Base-by-base conservation (phyloP, 1,140 invertebrate species). In the Tetramorium parvispinum region DNA sequence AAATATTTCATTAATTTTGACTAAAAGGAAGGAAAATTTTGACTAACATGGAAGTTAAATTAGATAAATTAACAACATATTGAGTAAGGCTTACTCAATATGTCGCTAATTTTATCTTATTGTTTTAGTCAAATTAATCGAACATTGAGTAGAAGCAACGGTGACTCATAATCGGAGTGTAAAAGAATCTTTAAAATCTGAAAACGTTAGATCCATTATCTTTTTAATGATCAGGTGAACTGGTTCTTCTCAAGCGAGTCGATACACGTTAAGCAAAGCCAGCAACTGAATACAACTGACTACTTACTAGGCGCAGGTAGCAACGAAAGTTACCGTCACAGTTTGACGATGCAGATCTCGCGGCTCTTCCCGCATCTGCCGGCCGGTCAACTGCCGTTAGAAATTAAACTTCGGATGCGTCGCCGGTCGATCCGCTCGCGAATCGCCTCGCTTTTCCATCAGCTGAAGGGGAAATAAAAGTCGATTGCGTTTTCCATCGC, bases 401-500 rank as follows among this genome's bases (percentile, higher is more conserved):
- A 71, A 71, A 82, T 71, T 71, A 82, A 32, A 59, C 66, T 10
- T 46, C n/a, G 46, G 55, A 68, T 5, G 8, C 40, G 68, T 59
- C 24, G 37, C 24, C 40, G 37, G 16, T 81, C 49, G 24, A 49
- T 83, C 13, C 43, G 51, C 18, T 21, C 24, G 53, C 24, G 24
- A 57, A 40, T 11, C 32, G 11, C 49, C 4, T 83, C n/a, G 68
- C 68, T 83, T 83, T 83, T 68, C 53, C 79, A 13, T 61, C 68
- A 21, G 32, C 2, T 5, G 55, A 73, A 73, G n/a, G 77, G 43
- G 37, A 61, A 61, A 71, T 51, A 83, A 83, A 75, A 53, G n/a
- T 18, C 40, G 24, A 68, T 82, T 71, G 79, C 79, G 18, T 82
- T 82, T 82, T 46, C n/a, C 53, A 82, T 21, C 53, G 24, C 66